phyloP scores from a whole-genome alignment of 64 coral and sea anemone species.

The Anthopleura sola region DNA sequence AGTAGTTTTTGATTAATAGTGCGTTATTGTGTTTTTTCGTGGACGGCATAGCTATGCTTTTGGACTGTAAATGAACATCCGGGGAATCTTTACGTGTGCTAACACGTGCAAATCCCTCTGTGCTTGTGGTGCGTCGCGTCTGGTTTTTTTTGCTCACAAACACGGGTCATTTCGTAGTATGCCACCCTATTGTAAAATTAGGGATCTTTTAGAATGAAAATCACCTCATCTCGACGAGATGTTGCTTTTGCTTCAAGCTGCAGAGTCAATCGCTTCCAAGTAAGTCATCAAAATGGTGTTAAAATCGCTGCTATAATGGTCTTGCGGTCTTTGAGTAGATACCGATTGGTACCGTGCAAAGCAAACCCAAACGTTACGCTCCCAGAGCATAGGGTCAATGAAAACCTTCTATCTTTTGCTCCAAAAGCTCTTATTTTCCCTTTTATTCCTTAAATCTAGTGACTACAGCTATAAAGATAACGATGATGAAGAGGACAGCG shows the following conservation, averaged over 20 bases:
- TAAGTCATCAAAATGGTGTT: slow-evolving; percentile 15
- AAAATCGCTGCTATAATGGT: not conserved
- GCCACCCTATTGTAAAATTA: slow-evolving; percentile 17
- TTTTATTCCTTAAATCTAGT: slow-evolving; percentile 26
- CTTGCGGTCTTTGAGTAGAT: slow-evolving; percentile 39
- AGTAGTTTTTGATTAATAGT: not conserved
- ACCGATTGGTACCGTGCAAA: too few species aligned
- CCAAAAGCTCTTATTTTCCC: not conserved
- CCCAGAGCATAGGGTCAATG: not conserved
- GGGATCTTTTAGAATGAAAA: slow-evolving; percentile 63
- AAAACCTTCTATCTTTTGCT: not conserved
- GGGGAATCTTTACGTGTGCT: slow-evolving; percentile 62
- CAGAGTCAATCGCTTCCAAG: slow-evolving; percentile 76
- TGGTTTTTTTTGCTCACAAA: not conserved
- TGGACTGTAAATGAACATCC: slow-evolving; percentile 59
- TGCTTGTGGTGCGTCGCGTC: slow-evolving; percentile 51
- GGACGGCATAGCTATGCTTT: not conserved
- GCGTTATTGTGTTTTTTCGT: not conserved
- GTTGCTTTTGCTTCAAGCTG: slow-evolving; percentile 98
- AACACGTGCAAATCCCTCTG: slow-evolving; percentile 62
- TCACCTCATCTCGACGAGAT: slow-evolving; percentile 44
- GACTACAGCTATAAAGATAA: slow-evolving; percentile 48
- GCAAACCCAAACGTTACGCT: not conserved
- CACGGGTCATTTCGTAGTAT: not conserved
- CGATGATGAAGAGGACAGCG: slow-evolving; percentile 49